phyloP scores from a whole-genome alignment of 2,888 invertebrate species.

The Eupelmus urozonus region DNA sequence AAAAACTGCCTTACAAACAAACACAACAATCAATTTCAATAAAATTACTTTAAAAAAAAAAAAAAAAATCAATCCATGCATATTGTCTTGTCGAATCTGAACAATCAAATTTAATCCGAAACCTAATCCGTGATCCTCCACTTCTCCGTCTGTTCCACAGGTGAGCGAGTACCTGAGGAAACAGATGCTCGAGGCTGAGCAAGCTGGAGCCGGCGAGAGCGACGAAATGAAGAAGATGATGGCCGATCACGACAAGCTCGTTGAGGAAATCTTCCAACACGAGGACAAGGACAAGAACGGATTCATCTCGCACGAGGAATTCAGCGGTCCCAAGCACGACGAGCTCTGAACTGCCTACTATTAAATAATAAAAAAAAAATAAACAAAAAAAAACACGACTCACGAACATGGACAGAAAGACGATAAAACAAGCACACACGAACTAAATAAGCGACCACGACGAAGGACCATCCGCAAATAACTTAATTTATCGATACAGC shows the following conservation, averaged over 20 bases:
- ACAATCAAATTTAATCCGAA: background rate
- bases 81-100: conserved; percentile 23
- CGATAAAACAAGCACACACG: background rate
- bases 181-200: conserved; percentile 90
- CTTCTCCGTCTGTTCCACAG: conserved; percentile 77
- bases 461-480: background rate
- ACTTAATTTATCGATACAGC: background rate
- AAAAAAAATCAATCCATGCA: too few species aligned
- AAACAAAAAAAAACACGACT: conserved; percentile 8
- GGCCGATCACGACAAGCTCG: conserved; percentile 93
- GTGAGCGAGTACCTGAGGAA: conserved; percentile 94
- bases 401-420: too few species aligned
- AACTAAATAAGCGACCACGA: background rate
- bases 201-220: conserved; percentile 80
- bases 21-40: too few species aligned
- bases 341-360: too few species aligned
- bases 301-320: conserved; percentile 96
- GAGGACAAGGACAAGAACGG: conserved; percentile 98
- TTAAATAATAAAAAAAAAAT: conserved; percentile 78
- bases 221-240: conserved; percentile 90
- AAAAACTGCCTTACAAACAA: too few species aligned
- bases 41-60: too few species aligned
- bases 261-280: conserved; percentile 97
- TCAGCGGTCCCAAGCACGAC: conserved; percentile 98
- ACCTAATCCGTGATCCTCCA: too few species aligned